Evolutionary conservation across 1,140 invertebrate species (phyloP).

Genomic region (Cyrtorhinus lividipennis): DNA sequence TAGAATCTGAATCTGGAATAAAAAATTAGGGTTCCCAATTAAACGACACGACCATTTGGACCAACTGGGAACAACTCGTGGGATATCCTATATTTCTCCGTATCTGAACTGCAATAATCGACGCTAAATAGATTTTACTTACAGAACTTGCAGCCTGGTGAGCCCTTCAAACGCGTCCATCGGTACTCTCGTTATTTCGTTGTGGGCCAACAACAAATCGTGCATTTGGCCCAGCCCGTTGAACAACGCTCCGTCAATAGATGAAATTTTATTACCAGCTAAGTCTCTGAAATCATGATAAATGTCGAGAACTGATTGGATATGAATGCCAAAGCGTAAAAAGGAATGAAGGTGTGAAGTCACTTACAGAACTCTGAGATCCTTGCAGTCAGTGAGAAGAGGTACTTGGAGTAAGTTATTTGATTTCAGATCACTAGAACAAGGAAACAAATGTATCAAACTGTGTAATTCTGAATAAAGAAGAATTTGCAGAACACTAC

Average conservation of each 20-base stretch:
- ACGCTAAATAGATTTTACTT: too few species aligned
- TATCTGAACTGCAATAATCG: too few species aligned
- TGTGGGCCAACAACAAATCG: conserved; percentile 72
- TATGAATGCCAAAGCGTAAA: not conserved
- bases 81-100: too few species aligned
- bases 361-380: conserved; percentile 78
- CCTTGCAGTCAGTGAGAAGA: conserved; percentile 51
- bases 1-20: too few species aligned
- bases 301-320: not conserved
- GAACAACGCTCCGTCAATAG: conserved; percentile 54
- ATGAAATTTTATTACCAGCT: conserved; percentile 64
- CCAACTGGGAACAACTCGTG: too few species aligned
- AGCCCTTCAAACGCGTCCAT: conserved; percentile 68
- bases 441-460: conserved; percentile 15
- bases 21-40: too few species aligned
- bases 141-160: conserved; percentile 68
- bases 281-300: conserved; percentile 52
- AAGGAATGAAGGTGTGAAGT: not conserved
- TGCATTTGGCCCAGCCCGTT: conserved; percentile 53
- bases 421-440: conserved; percentile 65
- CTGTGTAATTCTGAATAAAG: not conserved
- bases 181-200: conserved; percentile 58
- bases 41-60: too few species aligned
- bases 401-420: conserved; percentile 58
- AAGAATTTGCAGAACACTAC: too few species aligned